Percentiles rank a stretch among this genome's conserved stretches.
These are phyloP conservation scores for Drosophila silvestris DNA, from an alignment of 2,888 invertebrate species.

Conservation along the genomic window DNA sequence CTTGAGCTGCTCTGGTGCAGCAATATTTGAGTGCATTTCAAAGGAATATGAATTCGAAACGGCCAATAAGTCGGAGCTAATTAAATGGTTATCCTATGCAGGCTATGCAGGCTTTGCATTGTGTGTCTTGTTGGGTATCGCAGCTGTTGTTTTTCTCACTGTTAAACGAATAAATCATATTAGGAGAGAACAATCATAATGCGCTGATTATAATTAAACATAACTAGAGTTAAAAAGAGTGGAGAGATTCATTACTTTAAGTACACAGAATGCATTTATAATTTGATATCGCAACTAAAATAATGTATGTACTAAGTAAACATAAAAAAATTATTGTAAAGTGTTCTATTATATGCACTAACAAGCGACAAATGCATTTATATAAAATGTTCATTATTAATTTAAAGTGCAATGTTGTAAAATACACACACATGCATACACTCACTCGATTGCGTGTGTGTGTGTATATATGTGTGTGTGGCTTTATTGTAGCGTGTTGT, in stretches of 20 bases:
- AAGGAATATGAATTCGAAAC: background rate
- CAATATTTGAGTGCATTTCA: slow-evolving; percentile 21
- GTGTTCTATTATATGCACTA: background rate
- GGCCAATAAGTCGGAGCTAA: background rate
- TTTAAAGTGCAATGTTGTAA: slow-evolving; percentile 8
- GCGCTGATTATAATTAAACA: background rate
- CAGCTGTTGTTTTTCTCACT: background rate
- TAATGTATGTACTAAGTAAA: background rate
- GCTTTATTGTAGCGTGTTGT: slow-evolving; percentile 35
- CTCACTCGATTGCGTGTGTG: background rate
- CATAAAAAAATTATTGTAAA: background rate
- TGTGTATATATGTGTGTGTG: slow-evolving; percentile 10
- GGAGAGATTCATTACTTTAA: background rate
- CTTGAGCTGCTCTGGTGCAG: slow-evolving; percentile 13
- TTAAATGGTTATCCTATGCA: slow-evolving; percentile 1
- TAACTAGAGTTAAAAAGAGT: background rate
- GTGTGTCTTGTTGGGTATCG: background rate
- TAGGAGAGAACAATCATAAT: background rate
- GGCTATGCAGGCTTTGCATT: background rate
- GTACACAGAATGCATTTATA: background rate
- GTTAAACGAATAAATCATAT: background rate
- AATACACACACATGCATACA: background rate
- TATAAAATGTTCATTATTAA: slow-evolving; percentile 8
- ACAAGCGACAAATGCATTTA: background rate
- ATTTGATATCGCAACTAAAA: background rate